phyloP scores from a whole-genome alignment of 1,140 invertebrate genomes.

The Mactra quadrangularis region DNA sequence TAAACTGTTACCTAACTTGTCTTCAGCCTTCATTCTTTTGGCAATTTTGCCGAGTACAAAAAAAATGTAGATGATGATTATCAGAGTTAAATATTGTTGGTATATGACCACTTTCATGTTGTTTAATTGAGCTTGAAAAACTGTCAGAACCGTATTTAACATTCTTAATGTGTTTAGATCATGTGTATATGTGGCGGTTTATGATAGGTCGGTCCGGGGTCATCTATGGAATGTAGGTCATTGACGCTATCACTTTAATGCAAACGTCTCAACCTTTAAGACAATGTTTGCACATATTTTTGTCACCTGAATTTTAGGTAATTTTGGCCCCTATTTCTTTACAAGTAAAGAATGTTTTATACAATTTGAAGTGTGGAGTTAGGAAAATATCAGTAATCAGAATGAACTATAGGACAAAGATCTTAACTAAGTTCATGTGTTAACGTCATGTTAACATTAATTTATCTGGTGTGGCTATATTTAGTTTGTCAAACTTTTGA shows the following conservation, averaged over 20 bases:
- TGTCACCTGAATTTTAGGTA: slow-evolving; percentile 16
- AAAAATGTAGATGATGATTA: slow-evolving; percentile 9
- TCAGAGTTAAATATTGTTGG: neutral
- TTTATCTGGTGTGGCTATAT: no score
- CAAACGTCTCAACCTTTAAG: slow-evolving; percentile 14
- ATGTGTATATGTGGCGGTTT: slow-evolving; percentile 20
- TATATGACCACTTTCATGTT: slow-evolving; percentile 3
- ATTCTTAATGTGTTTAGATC: slow-evolving; percentile 24
- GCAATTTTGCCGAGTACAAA: slow-evolving; percentile 4
- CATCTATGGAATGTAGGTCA: slow-evolving; percentile 53
- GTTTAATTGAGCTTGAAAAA: slow-evolving; percentile 1
- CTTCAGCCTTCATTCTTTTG: no score
- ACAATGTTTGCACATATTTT: slow-evolving; percentile 60
- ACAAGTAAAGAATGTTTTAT: slow-evolving; percentile 33
- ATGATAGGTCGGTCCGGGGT: slow-evolving; percentile 30
- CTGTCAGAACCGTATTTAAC: neutral
- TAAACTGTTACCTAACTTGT: no score
- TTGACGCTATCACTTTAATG: slow-evolving; percentile 7
- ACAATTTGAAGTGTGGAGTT: no score
- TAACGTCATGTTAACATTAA: no score
- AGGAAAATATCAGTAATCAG: no score
- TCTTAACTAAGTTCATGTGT: no score
- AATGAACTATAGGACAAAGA: no score
- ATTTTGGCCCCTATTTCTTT: slow-evolving; percentile 19
- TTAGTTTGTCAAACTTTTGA: no score